These are phyloP conservation scores for Diplogasteroides magnus DNA, from an alignment of 1,140 invertebrate genomes.

Conservation along the genomic window DNA sequence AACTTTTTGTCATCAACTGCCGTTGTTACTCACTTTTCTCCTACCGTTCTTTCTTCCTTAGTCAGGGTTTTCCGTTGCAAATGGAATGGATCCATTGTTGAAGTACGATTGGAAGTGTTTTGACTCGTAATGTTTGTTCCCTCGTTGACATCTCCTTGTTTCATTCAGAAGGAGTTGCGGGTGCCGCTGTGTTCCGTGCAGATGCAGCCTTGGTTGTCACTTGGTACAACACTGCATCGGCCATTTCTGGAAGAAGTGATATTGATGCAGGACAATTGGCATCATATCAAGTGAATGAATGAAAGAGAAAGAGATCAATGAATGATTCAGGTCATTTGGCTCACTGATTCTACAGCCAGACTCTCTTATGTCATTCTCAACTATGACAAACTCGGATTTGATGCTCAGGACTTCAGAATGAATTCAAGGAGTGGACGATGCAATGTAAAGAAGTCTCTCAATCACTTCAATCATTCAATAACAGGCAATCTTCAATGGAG, in stretches of 20 bases:
- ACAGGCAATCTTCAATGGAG: conserved; percentile 52
- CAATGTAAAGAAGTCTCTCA: conserved; percentile 26
- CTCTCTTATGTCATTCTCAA: conserved; percentile 51
- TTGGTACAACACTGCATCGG: conserved; percentile 55
- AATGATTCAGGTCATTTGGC: conserved; percentile 40
- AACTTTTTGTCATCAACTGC: too few relatives aligned
- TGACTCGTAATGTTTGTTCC: too few relatives aligned
- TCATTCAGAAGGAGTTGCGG: conserved; percentile 51
- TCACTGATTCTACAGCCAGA: conserved; percentile 44
- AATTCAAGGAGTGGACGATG: conserved; percentile 51
- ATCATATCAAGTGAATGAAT: conserved; percentile 45
- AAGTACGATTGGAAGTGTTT: too few relatives aligned
- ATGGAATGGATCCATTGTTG: too few relatives aligned
- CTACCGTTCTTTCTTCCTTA: too few relatives aligned
- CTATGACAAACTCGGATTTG: conserved; percentile 54
- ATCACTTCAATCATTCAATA: conserved; percentile 18
- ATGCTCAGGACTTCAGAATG: conserved; percentile 51
- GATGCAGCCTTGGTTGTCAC: conserved; percentile 53
- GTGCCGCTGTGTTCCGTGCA: conserved; percentile 50
- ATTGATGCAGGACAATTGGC: conserved; percentile 51
- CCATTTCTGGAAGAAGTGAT: conserved; percentile 51
- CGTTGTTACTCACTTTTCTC: too few relatives aligned
- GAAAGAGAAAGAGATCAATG: background rate
- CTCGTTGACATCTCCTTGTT: too few relatives aligned
- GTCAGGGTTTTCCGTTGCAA: background rate